Evolutionary conservation across 2,888 invertebrate genomes (phyloP).

Genomic region (Acrobasis suavella): DNA sequence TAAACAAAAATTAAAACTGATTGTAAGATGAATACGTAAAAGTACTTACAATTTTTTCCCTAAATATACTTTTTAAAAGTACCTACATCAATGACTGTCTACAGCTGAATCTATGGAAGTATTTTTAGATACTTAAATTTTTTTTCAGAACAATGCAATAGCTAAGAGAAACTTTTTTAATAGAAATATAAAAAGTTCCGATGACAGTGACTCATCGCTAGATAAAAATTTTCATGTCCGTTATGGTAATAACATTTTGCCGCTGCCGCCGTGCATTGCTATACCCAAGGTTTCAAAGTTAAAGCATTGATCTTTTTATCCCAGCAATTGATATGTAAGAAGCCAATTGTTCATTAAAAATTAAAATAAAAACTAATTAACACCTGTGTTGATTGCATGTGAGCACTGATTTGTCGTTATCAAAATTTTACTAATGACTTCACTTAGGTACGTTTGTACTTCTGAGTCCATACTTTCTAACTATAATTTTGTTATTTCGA

Average conservation of each 20-base stretch:
- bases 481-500: neutral
- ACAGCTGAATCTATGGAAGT: neutral
- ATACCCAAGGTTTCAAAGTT: conserved; percentile 74
- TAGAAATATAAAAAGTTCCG: conserved; percentile 43
- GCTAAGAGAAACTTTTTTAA: conserved; percentile 36
- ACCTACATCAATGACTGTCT: neutral
- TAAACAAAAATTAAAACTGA: too few relatives aligned
- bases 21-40: too few relatives aligned
- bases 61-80: too few relatives aligned
- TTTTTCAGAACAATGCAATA: conserved; percentile 63
- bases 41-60: too few relatives aligned
- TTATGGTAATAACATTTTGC: conserved; percentile 77
- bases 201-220: conserved; percentile 57
- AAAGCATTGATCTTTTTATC: conserved; percentile 43
- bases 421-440: neutral
- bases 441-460: neutral
- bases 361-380: neutral
- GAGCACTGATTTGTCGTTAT: neutral
- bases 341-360: conserved; percentile 5
- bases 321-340: too few relatives aligned
- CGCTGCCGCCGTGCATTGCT: conserved; percentile 69
- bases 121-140: conserved; percentile 26
- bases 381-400: neutral
- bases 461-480: neutral
- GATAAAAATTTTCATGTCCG: conserved; percentile 75